Evolutionary conservation across 2,888 invertebrate genomes (phyloP).

Genomic region (Elegia similella): DNA sequence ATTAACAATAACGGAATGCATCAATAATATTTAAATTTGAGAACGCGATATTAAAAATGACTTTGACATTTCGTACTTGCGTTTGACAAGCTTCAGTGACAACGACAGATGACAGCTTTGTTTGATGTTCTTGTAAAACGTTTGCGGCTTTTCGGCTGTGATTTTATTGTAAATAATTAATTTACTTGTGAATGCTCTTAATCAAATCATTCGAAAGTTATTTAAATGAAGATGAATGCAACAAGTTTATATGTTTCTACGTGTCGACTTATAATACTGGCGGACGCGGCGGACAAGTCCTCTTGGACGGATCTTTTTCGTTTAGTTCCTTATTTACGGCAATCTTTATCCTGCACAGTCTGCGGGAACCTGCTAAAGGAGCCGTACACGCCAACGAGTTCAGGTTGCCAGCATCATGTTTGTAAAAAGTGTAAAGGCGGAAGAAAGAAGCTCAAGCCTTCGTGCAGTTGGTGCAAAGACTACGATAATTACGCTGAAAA

Average conservation of each 20-base stretch:
- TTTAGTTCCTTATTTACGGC: slow-evolving; percentile 91
- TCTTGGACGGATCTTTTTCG: slow-evolving; percentile 91
- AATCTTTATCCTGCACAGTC: slow-evolving; percentile 93
- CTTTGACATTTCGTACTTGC: neutral
- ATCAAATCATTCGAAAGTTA: slow-evolving; percentile 37
- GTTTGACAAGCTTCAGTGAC: neutral
- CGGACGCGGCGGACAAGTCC: slow-evolving; percentile 86
- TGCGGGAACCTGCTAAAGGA: slow-evolving; percentile 91
- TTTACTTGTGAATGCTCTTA: slow-evolving; percentile 47
- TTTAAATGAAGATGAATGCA: slow-evolving; percentile 86
- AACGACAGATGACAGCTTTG: slow-evolving; percentile 24
- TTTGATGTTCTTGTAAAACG: slow-evolving; percentile 18
- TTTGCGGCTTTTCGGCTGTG: slow-evolving; percentile 42
- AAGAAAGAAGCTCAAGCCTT: slow-evolving; percentile 91
- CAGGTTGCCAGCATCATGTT: slow-evolving; percentile 93
- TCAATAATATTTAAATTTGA: neutral
- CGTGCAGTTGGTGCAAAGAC: slow-evolving; percentile 92
- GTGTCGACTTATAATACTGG: slow-evolving; percentile 89
- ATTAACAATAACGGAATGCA: neutral
- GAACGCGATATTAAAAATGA: neutral
- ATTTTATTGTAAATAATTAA: slow-evolving; percentile 67
- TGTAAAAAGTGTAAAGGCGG: slow-evolving; percentile 92
- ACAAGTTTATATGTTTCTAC: slow-evolving; percentile 91
- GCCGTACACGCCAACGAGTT: slow-evolving; percentile 89
- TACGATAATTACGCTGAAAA: slow-evolving; percentile 92